Percentiles rank a stretch among this genome's conserved stretches.
These are phyloP conservation scores for Eugnorisma glareosa DNA, from an alignment of 2,888 invertebrate species.

Conservation along the genomic window DNA sequence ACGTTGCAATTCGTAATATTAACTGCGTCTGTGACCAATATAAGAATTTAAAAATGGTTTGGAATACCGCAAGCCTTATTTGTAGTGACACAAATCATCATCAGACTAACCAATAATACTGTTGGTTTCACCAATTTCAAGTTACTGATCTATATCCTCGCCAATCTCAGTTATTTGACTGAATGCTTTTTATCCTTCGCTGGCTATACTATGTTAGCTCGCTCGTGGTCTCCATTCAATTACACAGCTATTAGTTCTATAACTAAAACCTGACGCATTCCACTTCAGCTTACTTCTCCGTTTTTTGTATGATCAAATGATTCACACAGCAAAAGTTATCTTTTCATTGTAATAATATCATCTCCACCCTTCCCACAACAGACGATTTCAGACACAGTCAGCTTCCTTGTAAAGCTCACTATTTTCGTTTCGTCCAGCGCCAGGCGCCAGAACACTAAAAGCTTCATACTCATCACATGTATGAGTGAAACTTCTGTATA, in stretches of 20 bases:
- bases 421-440: background rate
- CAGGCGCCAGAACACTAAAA: slow-evolving; percentile 5
- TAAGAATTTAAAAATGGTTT: too few species aligned
- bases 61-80: background rate
- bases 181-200: background rate
- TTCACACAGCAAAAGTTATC: background rate
- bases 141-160: background rate
- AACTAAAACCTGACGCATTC: background rate
- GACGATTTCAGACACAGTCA: slow-evolving; percentile 4
- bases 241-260: background rate
- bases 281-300: background rate
- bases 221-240: background rate
- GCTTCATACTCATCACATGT: background rate
- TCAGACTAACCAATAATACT: too few species aligned
- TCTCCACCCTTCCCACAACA: slow-evolving; percentile 18
- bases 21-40: too few species aligned
- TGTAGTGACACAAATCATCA: background rate
- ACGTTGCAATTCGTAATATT: too few species aligned
- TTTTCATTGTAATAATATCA: background rate
- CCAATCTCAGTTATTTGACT: background rate
- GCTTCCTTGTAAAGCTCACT: background rate
- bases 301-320: background rate
- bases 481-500: slow-evolving; percentile 42
- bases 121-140: too few species aligned
- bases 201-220: background rate